These are phyloP conservation scores for Lanius ludovicianus DNA, from an alignment of 2,113 vertebrate genomes.

Conservation along the genomic window DNA sequence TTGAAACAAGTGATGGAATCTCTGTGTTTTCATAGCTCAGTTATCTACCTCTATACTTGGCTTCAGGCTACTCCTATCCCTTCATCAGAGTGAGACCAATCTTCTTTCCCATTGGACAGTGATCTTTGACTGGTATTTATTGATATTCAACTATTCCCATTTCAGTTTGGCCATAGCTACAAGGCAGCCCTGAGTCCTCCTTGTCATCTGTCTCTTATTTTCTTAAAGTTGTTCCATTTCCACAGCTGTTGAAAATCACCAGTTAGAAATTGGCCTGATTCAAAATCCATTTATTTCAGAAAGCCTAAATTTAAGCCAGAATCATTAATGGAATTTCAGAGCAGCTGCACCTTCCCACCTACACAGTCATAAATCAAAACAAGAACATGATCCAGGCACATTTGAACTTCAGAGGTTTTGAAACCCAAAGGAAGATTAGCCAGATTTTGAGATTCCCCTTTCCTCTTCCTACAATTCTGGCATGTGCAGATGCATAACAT, in stretches of 20 bases:
- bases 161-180: background rate
- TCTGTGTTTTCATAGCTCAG: background rate
- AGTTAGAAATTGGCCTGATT: background rate
- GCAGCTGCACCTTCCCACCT: background rate
- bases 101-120: background rate
- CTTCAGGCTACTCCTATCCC: background rate
- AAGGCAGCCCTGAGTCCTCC: background rate
- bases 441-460: background rate
- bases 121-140: background rate
- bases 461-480: background rate
- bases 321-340: background rate
- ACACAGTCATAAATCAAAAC: background rate
- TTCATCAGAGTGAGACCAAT: background rate
- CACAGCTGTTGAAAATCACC: background rate
- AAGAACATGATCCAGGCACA: background rate
- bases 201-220: background rate
- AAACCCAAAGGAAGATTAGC: background rate
- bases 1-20: background rate
- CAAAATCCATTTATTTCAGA: background rate
- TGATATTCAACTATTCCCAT: background rate
- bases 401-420: background rate
- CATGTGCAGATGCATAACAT: rapidly evolving
- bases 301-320: background rate
- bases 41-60: background rate
- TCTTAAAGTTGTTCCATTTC: background rate